Base-by-base conservation (phyloP, 2,113 vertebrate genomes). In the Hyla sarda region DNA sequence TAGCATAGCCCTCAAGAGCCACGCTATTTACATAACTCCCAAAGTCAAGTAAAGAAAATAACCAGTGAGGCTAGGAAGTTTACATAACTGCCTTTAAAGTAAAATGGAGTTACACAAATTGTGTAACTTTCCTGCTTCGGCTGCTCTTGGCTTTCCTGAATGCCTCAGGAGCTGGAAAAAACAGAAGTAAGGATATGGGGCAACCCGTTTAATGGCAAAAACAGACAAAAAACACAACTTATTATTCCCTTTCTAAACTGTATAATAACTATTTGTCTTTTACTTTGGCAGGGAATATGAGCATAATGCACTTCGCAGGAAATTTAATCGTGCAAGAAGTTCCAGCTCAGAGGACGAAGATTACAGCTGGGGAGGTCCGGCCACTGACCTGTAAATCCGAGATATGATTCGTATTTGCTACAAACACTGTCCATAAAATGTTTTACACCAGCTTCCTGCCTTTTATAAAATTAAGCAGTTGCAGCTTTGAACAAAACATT, bases 341-440 rank as follows among this genome's bases (percentile, higher is more conserved):
- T 32, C 92, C 28, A 97, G 96, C 77, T 98, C 97, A 0, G 96
- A 96, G 0, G 89, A 93, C 0, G 90, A 95, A 0, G 94, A 95
- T 0, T 93, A 94, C 0, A 92, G 93, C 86, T 98, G 98, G 97
- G 98, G 97, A 96, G 98, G 97, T 5, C 97, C 97, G 0, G 98
- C 97, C 11, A 99, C 98, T 0, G 97, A 98, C 5, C 94, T 99
- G 37, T 99, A 96, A 90, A 41, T 56, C 9, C 2, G 1, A 41
- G 17, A 3, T 3, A 30, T 41, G 14, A 83, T 13, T 17, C 34
- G 23, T 47, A 65, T 1, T 28, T 48, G 17, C 7, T 13, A 50
- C 52, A 48, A 48, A 60, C 45, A 48, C 23, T 28, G 41, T 37
- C 32, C 3, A 41, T n/a, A 60, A 5, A 12, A 80, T 12, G 25